A percentile compares a stretch with the other conserved stretches of the same genome.
Evolutionary conservation across 1,140 invertebrate species (phyloP).

Genomic region (Ostrea edulis): DNA sequence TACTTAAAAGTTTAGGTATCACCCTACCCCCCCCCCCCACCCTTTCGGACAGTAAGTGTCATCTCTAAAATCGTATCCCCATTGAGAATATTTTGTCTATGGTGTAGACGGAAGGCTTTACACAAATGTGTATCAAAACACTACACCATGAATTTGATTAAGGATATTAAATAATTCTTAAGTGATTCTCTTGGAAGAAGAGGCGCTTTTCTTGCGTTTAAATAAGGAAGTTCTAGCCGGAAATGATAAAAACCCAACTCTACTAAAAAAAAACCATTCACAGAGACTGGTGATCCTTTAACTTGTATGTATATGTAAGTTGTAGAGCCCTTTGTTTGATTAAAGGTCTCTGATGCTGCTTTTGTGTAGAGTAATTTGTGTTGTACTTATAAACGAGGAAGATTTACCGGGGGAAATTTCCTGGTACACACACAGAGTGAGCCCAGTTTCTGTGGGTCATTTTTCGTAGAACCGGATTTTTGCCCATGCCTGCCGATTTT

Average conservation of each 20-base stretch:
- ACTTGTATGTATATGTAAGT: background rate
- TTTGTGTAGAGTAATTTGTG: background rate
- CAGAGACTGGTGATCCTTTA: background rate
- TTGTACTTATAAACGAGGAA: background rate
- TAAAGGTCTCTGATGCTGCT: background rate
- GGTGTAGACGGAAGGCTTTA: no score
- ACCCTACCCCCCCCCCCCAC: no score
- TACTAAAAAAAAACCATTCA: background rate
- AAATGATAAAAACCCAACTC: background rate
- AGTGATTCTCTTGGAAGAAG: background rate
- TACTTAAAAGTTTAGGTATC: no score
- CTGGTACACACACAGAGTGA: background rate
- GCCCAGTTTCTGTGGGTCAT: background rate
- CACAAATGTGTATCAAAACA: no score
- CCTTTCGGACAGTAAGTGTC: no score
- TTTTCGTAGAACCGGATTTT: background rate
- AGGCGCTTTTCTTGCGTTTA: background rate
- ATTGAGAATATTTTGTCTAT: no score
- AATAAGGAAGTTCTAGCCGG: background rate
- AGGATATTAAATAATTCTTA: no score
- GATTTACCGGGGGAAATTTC: conserved; percentile 7
- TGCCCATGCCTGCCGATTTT: background rate
- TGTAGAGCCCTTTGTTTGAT: background rate
- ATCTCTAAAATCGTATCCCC: no score
- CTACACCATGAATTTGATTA: no score